Evolutionary conservation across 2,888 invertebrate genomes (phyloP).

Genomic region (Lasius platythorax): DNA sequence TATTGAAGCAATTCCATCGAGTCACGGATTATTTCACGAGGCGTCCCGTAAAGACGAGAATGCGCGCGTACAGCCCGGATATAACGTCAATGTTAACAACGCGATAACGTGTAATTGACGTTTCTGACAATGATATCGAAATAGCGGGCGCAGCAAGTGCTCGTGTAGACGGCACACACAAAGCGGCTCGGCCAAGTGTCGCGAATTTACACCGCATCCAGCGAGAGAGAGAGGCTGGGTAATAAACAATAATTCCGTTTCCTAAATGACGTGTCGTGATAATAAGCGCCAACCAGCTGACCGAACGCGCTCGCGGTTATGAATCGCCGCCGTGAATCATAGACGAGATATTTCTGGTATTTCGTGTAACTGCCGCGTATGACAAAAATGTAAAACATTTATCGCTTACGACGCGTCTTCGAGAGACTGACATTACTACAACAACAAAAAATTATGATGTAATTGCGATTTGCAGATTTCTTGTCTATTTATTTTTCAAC

Average conservation of each 20-base stretch:
- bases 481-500: background rate
- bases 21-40: conserved; percentile 3
- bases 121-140: conserved; percentile 54
- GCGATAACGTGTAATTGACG: conserved; percentile 48
- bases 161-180: conserved; percentile 10
- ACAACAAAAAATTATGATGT: conserved; percentile 39
- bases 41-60: conserved; percentile 20
- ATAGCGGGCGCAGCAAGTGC: conserved; percentile 37
- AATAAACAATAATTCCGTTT: conserved; percentile 56
- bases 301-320: conserved; percentile 31
- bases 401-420: background rate
- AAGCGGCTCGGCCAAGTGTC: conserved; percentile 38
- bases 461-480: conserved; percentile 11
- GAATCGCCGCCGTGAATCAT: conserved; percentile 37
- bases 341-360: conserved; percentile 39
- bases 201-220: conserved; percentile 32
- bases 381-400: conserved; percentile 38
- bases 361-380: conserved; percentile 14
- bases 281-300: conserved; percentile 44
- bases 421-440: background rate
- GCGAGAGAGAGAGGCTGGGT: conserved; percentile 9
- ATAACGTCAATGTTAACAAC: conserved; percentile 36
- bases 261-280: conserved; percentile 48
- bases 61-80: background rate
- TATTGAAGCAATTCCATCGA: background rate